phyloP scores from a whole-genome alignment of 2,797 vertebrate genomes.

The Sandelia bainsii region DNA sequence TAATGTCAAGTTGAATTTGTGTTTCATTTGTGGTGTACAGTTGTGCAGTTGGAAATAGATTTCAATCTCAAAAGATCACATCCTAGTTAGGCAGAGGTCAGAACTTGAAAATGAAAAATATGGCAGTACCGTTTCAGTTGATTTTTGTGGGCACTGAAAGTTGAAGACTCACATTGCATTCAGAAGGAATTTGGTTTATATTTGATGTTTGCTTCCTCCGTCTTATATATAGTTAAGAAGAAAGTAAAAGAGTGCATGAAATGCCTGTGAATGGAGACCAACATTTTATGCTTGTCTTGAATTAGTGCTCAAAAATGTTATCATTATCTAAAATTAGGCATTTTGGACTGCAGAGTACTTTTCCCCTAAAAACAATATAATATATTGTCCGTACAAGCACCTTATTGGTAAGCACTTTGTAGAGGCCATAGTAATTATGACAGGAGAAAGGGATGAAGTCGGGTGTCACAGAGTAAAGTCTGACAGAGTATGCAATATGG shows the following conservation, averaged over 20 bases:
- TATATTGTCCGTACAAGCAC: too few relatives aligned
- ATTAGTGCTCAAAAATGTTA: not conserved
- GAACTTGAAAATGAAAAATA: not conserved
- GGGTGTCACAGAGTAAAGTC: too few relatives aligned
- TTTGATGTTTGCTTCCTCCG: not conserved
- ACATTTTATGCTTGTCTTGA: not conserved
- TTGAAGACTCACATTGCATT: not conserved
- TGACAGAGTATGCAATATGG: too few relatives aligned
- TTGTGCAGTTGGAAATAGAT: not conserved
- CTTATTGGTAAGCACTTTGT: too few relatives aligned
- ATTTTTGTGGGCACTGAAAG: conserved; percentile 4
- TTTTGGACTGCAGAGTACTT: too few relatives aligned
- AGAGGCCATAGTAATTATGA: too few relatives aligned
- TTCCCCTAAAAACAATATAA: too few relatives aligned
- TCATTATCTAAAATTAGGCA: not conserved
- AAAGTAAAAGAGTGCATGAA: not conserved
- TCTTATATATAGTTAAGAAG: not conserved
- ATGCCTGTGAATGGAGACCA: not conserved
- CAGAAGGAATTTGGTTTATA: not conserved
- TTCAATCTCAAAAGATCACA: conserved; percentile 24
- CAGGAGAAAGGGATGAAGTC: too few relatives aligned
- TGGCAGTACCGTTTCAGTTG: not conserved
- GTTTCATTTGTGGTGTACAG: conserved; percentile 7
- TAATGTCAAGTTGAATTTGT: conserved; percentile 16
- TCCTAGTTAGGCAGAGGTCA: conserved; percentile 7